These are phyloP conservation scores for Talpa occidentalis DNA, from an alignment of 2,113 vertebrate genomes.

Conservation along the genomic window DNA sequence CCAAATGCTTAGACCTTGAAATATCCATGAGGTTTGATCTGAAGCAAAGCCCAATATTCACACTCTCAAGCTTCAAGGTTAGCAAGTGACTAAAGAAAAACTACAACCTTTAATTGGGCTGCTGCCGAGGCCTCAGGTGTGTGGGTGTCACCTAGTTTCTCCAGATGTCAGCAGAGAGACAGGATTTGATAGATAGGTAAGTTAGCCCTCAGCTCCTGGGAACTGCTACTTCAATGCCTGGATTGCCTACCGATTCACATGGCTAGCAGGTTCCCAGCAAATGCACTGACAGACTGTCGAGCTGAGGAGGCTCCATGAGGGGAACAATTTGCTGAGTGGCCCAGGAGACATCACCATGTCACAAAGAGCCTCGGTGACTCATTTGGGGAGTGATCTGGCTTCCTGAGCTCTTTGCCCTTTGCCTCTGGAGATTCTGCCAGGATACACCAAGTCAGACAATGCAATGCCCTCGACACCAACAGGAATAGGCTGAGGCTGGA, in stretches of 20 bases:
- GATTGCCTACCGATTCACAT: conserved; percentile 60
- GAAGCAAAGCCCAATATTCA: conserved; percentile 15
- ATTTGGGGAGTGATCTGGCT: not conserved
- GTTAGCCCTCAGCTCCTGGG: conserved; percentile 62
- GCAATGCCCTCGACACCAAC: not conserved
- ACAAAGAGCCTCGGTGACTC: conserved; percentile 40
- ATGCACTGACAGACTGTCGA: conserved; percentile 55
- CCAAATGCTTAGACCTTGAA: conserved; percentile 12
- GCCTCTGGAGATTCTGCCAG: not conserved
- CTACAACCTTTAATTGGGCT: conserved; percentile 71
- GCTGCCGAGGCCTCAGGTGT: conserved; percentile 55
- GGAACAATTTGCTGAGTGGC: conserved; percentile 33
- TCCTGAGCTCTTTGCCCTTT: not conserved
- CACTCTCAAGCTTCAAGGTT: conserved; percentile 61
- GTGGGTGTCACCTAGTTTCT: conserved; percentile 62
- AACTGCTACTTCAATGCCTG: conserved; percentile 48
- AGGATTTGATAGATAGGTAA: conserved; percentile 72
- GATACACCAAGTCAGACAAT: not conserved
- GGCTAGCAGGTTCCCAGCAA: conserved; percentile 27
- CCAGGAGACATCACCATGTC: conserved; percentile 5
- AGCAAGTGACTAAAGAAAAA: conserved; percentile 70
- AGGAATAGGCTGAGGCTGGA: not conserved
- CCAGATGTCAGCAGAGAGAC: conserved; percentile 70
- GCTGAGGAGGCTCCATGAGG: not conserved
- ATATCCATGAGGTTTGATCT: not conserved